Base-by-base conservation (phyloP, 1,140 invertebrate genomes). In the Theocolax elegans region DNA sequence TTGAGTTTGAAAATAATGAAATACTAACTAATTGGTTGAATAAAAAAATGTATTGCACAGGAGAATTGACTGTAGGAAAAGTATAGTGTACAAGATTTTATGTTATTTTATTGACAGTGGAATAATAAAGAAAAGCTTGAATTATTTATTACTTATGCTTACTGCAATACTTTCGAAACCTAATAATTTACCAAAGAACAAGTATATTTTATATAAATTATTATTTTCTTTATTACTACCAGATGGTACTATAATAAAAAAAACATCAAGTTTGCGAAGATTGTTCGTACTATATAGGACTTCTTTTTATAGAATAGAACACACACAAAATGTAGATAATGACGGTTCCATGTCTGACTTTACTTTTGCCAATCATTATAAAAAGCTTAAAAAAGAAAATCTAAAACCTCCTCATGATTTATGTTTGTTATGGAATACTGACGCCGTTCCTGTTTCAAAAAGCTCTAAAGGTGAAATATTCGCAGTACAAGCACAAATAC, bases 241-340 rank as follows among this genome's bases (percentile, higher is more conserved):
- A 23, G 13, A n/a, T 31, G 15, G 8, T 23, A 17, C 51, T 60
- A n/a, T 53, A 31, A 60, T 66, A 35, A 54, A 8, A n/a, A n/a
- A 69, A 74, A 56, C 65, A 74, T 40, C 53, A 59, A 19, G 66
- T 65, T 56, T 74, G 73, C 53, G 63, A 74, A 29, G 42, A 60
- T 8, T 72, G 69, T 60, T 62, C 29, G n/a, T 25, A 27, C 4
- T 74, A 72, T 21, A 62, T 65, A 64, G 65, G 71, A 12, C 23
- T 65, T 15, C 54, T 19, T 19, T 46, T 10, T 0, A 35, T 3
- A 56, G 31, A 2, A 4, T 35, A 17, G 17, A 56, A 12, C 15
- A 56, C 13, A 15, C 8, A 56, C 0, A n/a, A 7, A 15, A 35
- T 51, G 10, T 25, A 7, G 13, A 10, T 1, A 49, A 35, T 3